Evolutionary conservation across 1,140 invertebrate genomes (phyloP).

Genomic region (Bombyx mandarina): DNA sequence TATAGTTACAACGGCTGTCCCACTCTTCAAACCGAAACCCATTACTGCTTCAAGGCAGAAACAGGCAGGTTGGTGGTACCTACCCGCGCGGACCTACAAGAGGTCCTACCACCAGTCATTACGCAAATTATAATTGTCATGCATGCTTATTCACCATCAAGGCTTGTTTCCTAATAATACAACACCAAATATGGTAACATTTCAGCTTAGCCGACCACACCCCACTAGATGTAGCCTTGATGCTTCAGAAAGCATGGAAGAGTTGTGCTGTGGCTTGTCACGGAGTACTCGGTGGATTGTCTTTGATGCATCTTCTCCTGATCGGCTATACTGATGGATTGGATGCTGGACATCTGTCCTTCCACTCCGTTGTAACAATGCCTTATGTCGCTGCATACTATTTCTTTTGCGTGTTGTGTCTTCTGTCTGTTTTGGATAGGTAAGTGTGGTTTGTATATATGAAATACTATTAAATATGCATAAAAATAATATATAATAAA

Average conservation of each 20-base stretch:
- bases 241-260: conserved; percentile 55
- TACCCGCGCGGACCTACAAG: no score
- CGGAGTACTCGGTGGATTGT: conserved; percentile 56
- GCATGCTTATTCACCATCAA: no score
- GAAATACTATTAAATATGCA: no score
- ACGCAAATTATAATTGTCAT: no score
- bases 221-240: conserved; percentile 58
- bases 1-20: no score
- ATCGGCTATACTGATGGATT: conserved; percentile 60
- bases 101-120: no score
- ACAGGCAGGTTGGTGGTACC: no score
- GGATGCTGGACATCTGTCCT: conserved; percentile 61
- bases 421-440: conserved; percentile 65
- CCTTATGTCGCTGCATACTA: conserved; percentile 66
- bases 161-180: no score
- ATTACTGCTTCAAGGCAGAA: no score
- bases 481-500: no score
- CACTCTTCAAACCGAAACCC: no score
- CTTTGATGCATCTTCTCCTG: conserved; percentile 59
- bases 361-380: conserved; percentile 63
- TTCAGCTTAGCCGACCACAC: conserved; percentile 59
- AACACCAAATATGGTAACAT: conserved; percentile 4
- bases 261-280: conserved; percentile 52
- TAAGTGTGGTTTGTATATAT: conserved; percentile 18
- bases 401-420: conserved; percentile 62